Evolutionary conservation across 2,113 vertebrate genomes (phyloP).

Genomic region (Hippoglossus stenolepis): DNA sequence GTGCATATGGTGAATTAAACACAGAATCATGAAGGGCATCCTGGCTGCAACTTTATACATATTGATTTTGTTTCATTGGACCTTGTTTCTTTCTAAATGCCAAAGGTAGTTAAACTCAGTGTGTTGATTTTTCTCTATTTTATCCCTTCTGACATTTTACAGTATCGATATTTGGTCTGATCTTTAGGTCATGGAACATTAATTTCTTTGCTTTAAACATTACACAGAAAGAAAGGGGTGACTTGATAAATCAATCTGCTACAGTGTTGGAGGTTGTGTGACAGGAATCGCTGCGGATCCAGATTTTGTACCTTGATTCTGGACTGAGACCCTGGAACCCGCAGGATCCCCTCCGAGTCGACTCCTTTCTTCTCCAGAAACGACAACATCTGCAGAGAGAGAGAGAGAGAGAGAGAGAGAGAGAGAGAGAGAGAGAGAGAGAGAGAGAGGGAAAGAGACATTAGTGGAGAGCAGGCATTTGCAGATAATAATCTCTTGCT

Average conservation of each 20-base stretch:
- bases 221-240: background rate
- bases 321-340: conserved; percentile 91
- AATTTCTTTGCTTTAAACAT: background rate
- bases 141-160: conserved; percentile 40
- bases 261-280: background rate
- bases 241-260: background rate
- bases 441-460: conserved; percentile 23
- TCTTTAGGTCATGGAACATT: background rate
- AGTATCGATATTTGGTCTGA: conserved; percentile 10
- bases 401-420: conserved; percentile 21
- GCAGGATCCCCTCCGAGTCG: conserved; percentile 90
- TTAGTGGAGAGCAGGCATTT: conserved; percentile 20
- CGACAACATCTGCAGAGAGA: conserved; percentile 85
- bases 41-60: conserved; percentile 5
- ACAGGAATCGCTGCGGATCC: background rate
- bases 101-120: conserved; percentile 44
- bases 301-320: conserved; percentile 88
- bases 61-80: conserved; percentile 28
- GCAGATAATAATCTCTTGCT: conserved; percentile 58
- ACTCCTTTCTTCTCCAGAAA: conserved; percentile 91
- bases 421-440: conserved; percentile 42
- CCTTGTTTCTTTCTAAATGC: conserved; percentile 49
- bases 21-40: background rate
- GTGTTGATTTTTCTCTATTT: background rate
- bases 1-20: conserved; percentile 13